Percentiles rank a stretch among this genome's conserved stretches.
Evolutionary conservation across 2,113 vertebrate species (phyloP).

Genomic region (Nerophis ophidion): DNA sequence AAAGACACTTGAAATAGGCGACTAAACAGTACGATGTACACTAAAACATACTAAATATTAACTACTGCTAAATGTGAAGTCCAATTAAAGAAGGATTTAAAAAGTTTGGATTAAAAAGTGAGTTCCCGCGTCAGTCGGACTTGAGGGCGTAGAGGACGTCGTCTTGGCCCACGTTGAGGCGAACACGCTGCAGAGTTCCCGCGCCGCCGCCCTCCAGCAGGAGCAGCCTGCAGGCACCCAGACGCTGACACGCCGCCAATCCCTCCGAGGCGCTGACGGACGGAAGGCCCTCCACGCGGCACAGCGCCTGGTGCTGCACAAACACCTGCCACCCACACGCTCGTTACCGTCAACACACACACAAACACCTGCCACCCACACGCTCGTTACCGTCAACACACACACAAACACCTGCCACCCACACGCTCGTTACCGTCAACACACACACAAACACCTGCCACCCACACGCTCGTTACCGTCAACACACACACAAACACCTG

Average conservation of each 20-base stretch:
- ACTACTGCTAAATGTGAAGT: no score
- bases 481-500: no score
- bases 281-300: slow-evolving; percentile 84
- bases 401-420: no score
- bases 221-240: slow-evolving; percentile 82
- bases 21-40: no score
- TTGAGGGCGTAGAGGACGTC: slow-evolving; percentile 85
- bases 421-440: accelerated
- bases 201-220: slow-evolving; percentile 79
- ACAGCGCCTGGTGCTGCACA: slow-evolving; percentile 81
- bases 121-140: slow-evolving; percentile 59
- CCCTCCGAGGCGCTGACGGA: slow-evolving; percentile 78
- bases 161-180: slow-evolving; percentile 89
- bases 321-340: slow-evolving; percentile 71
- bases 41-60: no score
- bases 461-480: no score
- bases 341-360: no score
- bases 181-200: slow-evolving; percentile 79
- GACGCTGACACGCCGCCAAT: slow-evolving; percentile 76
- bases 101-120: neutral
- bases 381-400: no score
- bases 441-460: no score
- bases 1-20: no score
- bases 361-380: no score
- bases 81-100: neutral